phyloP scores from a whole-genome alignment of 1,140 invertebrate species.

The Anagrus nilaparvatae region DNA sequence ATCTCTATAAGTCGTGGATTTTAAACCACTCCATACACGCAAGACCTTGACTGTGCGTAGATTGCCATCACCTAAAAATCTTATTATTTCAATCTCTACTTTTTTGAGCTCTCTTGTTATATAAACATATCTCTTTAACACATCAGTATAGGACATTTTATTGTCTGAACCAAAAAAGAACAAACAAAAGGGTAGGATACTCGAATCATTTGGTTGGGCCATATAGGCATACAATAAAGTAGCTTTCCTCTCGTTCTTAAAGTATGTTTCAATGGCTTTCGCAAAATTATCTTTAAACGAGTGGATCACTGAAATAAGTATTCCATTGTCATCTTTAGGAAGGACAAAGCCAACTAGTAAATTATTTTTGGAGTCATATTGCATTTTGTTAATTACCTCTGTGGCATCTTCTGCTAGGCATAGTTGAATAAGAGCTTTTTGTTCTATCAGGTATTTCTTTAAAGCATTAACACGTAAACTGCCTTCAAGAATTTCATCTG shows the following conservation, averaged over 20 bases:
- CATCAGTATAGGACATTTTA: conserved; percentile 11
- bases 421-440: conserved; percentile 9
- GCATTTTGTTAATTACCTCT: conserved; percentile 11
- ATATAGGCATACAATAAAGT: conserved; percentile 16
- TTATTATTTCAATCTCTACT: conserved; percentile 15
- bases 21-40: too few species aligned
- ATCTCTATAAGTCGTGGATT: too few species aligned
- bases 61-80: conserved; percentile 15
- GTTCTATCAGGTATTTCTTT: conserved; percentile 12
- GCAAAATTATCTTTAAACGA: conserved; percentile 15
- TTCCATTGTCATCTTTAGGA: conserved; percentile 12
- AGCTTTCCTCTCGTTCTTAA: conserved; percentile 8
- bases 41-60: conserved; percentile 18
- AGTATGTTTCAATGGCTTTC: conserved; percentile 12
- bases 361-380: conserved; percentile 17
- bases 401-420: conserved; percentile 17
- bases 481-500: conserved; percentile 7
- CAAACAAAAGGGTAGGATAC: conserved; percentile 12
- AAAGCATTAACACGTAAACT: conserved; percentile 6
- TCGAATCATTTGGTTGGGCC: conserved; percentile 11
- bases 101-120: conserved; percentile 4
- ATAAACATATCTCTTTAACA: conserved; percentile 11
- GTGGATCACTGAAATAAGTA: conserved; percentile 9
- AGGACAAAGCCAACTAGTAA: conserved; percentile 19
- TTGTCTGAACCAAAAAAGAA: conserved; percentile 17